Evolutionary conservation across 2,113 vertebrate genomes (phyloP), one percentile per base, ranked within the genome.

Genomic region (Austrofundulus limnaeus): DNA sequence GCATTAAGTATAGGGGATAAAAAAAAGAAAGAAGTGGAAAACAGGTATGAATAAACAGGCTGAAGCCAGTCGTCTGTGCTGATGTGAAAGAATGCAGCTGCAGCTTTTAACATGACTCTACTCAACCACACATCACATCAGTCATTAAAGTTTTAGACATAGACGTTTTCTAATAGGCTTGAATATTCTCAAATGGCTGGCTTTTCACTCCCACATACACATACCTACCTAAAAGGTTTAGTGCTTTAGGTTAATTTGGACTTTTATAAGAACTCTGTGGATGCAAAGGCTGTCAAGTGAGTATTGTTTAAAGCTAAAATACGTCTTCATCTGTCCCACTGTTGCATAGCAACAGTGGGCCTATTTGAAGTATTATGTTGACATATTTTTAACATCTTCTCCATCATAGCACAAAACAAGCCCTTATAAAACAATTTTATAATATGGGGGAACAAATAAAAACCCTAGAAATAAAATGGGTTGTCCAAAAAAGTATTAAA

Each of bases 321-420:
- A 28, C 42, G 25, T 52, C 48, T 61, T 54, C n/a, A 20, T 14
- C 1, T 69, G 19, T 75, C 54, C 56, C 66, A 52, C 53, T 70
- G 80, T 83, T 78, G 71, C 83, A 47, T 61, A 51, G 80, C 70
- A 72, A 82, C 79, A 24, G 41, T 12, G 64, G 38, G 49, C 74
- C 72, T 66, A 82, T 72, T 69, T 70, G 46, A 77, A 69, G 60
- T 50, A 21, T n/a, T 5, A 2, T 16, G 52, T n/a, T 16, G 37
- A 54, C 50, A 62, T 45, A 23, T 72, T 61, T 60, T 52, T 58
- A 54, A 53, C 19, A 53, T 63, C 15, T 46, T 63, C 15, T 42
- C 25, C 37, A 59, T 51, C 5, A n/a, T 28, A 50, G 47, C 57
- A n/a, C 28, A 61, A 58, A 28, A 21, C 43, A 20, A 14, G 11